Evolutionary conservation across 1,140 invertebrate genomes (phyloP), one percentile per base, ranked within the genome.

Genomic region (Dermatophagoides farinae): DNA sequence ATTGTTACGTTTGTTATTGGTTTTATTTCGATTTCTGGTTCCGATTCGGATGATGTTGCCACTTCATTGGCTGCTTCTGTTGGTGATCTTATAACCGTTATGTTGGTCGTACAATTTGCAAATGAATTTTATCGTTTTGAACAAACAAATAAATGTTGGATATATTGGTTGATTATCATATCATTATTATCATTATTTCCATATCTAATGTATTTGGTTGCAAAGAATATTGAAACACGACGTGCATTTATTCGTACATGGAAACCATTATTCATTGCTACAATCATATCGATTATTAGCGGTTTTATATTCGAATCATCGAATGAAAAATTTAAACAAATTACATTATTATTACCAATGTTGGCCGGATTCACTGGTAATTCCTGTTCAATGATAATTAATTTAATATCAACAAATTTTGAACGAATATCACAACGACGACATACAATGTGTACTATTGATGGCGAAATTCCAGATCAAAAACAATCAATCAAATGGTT

Each of bases 31-130:
- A 14, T 12, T 6, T 2, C 2, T 1, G 57, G 57, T 38, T 1
- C 4, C 1, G 57, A 58, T 38, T 38, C 57, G 39, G 57, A 58
- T 38, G 57, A 58, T 49, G n/a, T 58, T 11, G 43, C 40, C 2
- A 23, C 40, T 11, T 47, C 57, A n/a, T n/a, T 58, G 4, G 57
- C 57, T 37, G 39, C 43, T 23, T 44, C 57, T 1, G 46, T 18
- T 10, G 57, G 57, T 37, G 57, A 58, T 38, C 18, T 58, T 1
- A 39, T 58, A 14, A 58, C 57, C 43, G 25, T 58, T n/a, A 22
- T 58, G 4, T n/a, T 58, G 12, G 16, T 25, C 12, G 14, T 20
- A 20, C 10, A n/a, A 50, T 37, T 47, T 23, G 57, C 40, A 6
- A 14, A 16, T 18, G 16, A 12, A 39, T 37, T 58, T 23, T n/a